Base-by-base conservation (phyloP, 2,888 invertebrate species). In the Glyphotaelius pellucidus region DNA sequence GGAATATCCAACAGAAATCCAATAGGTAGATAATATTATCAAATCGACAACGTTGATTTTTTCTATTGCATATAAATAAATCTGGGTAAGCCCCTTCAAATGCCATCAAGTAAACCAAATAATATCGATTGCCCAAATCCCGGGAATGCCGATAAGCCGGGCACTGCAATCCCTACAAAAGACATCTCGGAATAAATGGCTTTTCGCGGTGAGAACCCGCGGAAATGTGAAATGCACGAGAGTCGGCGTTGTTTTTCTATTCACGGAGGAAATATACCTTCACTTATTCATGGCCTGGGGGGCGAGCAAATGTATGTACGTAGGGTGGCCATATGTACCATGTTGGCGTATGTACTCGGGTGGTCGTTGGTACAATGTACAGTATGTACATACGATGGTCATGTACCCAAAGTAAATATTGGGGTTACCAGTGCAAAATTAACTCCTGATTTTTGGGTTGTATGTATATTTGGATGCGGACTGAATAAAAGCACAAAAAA, bases 231-330 rank as follows among this genome's bases (percentile, higher is more conserved):
- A 35, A 35, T 25, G 83, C 15, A 31, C 35, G 83, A n/a, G 9
- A 67, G 67, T 67, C 32, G 35, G 83, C 35, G 35, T 83, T 83
- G 35, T 35, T 83, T 83, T 83, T 83, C 83, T 32, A 83, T 83
- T 83, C 83, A 83, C 35, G 83, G 35, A 12, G 35, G 35, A 83
- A 83, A 83, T 83, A 32, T 83, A 35, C 83, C 35, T 35, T 83
- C 83, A 35, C 35, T 83, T 83, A 83, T 83, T 83, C 83, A 83
- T 83, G 83, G 35, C 83, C 83, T 32, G 25, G 3, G 35, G 32
- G 83, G 83, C 81, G 81, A 32, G 81, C n/a, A 52, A 15, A 52
- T 19, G 25, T 67, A 67, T 25, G 81, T 19, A 15, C 32, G 81
- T 35, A 32, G 35, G 25, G 83, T 19, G 35, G 83, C 9, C 47